These are phyloP conservation scores for Andrena haemorrhoa DNA, from an alignment of 2,888 invertebrate species.

Conservation along the genomic window DNA sequence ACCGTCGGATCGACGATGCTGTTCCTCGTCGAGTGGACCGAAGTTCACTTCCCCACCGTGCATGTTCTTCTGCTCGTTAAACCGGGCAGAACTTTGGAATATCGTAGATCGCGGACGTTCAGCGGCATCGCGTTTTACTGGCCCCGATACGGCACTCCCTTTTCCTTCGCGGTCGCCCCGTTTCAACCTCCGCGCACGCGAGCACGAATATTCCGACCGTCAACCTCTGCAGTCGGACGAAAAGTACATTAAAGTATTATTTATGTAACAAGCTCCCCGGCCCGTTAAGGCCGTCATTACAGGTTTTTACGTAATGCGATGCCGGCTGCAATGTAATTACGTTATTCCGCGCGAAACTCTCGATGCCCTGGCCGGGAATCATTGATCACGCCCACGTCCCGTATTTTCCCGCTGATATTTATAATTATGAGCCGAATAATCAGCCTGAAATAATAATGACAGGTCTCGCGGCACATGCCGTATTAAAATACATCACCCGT, in stretches of 20 bases:
- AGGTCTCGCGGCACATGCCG: too few species aligned
- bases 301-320: constrained; percentile 30
- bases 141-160: constrained; percentile 1
- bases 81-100: neutral
- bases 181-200: neutral
- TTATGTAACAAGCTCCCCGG: constrained; percentile 35
- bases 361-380: constrained; percentile 17
- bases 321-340: constrained; percentile 14
- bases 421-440: neutral
- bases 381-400: neutral
- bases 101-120: neutral
- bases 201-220: constrained; percentile 24
- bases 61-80: neutral
- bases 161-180: neutral
- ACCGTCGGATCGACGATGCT: constrained; percentile 25
- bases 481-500: too few species aligned
- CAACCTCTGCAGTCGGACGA: constrained; percentile 26
- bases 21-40: neutral
- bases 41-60: neutral
- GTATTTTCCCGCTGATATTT: constrained; percentile 1
- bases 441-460: too few species aligned
- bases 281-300: constrained; percentile 27
- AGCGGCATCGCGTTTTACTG: neutral
- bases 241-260: constrained; percentile 39
- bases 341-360: constrained; percentile 1